Percentiles rank a stretch among this genome's conserved stretches.
phyloP scores from a whole-genome alignment of 2,113 vertebrate species.

The Pycnonotus jocosus region DNA sequence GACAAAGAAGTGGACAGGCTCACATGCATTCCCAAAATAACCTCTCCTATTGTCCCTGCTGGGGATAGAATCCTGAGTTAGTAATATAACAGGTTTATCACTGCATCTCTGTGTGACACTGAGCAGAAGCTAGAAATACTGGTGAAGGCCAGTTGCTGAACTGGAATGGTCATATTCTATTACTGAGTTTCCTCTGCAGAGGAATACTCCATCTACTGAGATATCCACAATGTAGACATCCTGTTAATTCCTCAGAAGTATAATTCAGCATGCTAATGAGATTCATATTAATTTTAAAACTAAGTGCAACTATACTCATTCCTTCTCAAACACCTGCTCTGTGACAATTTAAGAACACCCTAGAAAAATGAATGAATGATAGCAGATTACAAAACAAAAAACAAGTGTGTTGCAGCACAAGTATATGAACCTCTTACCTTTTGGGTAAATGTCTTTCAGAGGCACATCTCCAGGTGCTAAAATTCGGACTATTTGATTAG shows the following conservation, averaged over 20 bases:
- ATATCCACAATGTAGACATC: not conserved
- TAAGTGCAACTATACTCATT: not conserved
- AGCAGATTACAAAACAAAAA: not conserved
- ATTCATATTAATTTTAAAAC: not conserved
- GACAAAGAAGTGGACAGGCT: not conserved
- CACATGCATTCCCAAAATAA: not conserved
- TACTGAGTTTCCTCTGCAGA: not conserved
- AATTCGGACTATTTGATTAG: conserved; percentile 89
- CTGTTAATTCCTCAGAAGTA: not conserved
- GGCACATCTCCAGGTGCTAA: conserved; percentile 85
- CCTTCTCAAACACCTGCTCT: not conserved
- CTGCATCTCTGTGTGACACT: not conserved
- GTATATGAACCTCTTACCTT: conserved; percentile 77
- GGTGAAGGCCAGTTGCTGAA: not conserved
- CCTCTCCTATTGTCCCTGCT: not conserved
- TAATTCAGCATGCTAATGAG: not conserved
- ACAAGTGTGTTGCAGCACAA: not conserved
- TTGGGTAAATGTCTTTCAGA: conserved; percentile 87
- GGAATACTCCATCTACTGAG: not conserved
- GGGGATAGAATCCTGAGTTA: not conserved
- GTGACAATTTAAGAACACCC: not conserved
- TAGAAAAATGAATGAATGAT: not conserved
- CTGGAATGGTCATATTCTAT: not conserved
- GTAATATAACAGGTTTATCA: not conserved
- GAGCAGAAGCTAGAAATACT: not conserved